Evolutionary conservation across 2,888 invertebrate species (phyloP), one percentile per base, ranked within the genome.

Genomic region (Temnothorax ravouxi): DNA sequence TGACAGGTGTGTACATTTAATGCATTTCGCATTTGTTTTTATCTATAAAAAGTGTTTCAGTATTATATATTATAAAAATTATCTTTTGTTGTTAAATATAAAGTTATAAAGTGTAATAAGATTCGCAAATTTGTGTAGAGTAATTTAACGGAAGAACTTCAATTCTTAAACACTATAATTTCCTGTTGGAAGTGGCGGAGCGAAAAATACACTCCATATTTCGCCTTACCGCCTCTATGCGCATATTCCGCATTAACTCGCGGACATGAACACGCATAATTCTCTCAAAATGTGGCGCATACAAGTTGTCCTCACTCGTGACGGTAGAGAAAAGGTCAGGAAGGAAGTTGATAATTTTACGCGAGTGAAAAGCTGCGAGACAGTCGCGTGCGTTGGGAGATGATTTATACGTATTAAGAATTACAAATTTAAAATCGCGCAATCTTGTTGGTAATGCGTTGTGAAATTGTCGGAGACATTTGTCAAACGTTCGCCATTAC

Each of bases 121-220:
- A 47, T 50, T 47, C 47, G 21, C 25, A 29, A 52, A 80, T 72
- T 47, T 13, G 21, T 21, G 38, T 4, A n/a, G 29, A n/a, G 54
- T 54, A 47, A 72, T 79, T 79, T 71, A 59, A 79, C 34, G 21
- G 21, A 41, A 79, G 86, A 84, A 90, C 84, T 84, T 84, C 86
- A 88, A 90, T 90, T 88, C 89, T 86, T 88, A 80, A 83, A 86
- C 84, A 67, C 87, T 85, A 89, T 89, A 88, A 90, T 90, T 90
- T 88, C 50, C 86, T 83, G 85, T 80, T 84, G 88, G 85, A 86
- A 88, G 89, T 90, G 88, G 87, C 90, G 84, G 88, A 82, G 87
- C 88, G 90, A 90, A 90, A 90, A 90, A 90, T 90, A 90, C 84
- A 88, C 82, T 84, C 83, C 90, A 81, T 89, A 89, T 90, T 90